Evolutionary conservation across 2,888 invertebrate genomes (phyloP).

Genomic region (Synergus umbraculus): DNA sequence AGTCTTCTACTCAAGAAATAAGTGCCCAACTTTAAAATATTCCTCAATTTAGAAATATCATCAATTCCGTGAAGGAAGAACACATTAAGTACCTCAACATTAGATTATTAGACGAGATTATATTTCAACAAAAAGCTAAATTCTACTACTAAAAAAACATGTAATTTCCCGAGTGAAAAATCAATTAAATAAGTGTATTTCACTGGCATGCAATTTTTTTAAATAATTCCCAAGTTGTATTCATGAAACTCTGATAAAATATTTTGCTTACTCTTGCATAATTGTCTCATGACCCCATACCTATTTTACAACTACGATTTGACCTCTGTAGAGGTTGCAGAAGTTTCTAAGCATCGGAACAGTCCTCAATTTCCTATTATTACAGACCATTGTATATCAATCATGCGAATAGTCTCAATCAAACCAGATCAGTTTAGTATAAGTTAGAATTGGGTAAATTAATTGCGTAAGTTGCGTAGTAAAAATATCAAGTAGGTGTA

Average conservation of each 20-base stretch:
- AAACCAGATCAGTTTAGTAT: background rate
- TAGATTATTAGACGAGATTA: background rate
- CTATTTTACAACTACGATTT: background rate
- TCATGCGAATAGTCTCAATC: background rate
- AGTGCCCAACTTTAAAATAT: background rate
- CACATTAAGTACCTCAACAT: background rate
- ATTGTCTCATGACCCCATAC: conserved; percentile 1
- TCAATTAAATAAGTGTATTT: background rate
- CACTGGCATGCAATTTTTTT: no score
- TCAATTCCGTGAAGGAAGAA: background rate
- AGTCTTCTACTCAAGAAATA: background rate
- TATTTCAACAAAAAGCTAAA: background rate
- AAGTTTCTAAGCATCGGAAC: background rate
- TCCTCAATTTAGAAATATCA: background rate
- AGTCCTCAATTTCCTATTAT: conserved; percentile 15
- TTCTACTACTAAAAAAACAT: background rate
- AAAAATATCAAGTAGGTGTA: background rate
- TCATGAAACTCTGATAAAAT: background rate
- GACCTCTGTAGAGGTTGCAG: conserved; percentile 1
- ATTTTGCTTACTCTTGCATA: background rate
- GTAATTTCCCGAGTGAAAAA: background rate
- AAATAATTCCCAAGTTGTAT: no score
- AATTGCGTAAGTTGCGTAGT: background rate
- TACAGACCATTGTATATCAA: background rate
- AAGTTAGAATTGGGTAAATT: background rate